phyloP scores from a whole-genome alignment of 2,797 vertebrate species.

The Danionella dracula region DNA sequence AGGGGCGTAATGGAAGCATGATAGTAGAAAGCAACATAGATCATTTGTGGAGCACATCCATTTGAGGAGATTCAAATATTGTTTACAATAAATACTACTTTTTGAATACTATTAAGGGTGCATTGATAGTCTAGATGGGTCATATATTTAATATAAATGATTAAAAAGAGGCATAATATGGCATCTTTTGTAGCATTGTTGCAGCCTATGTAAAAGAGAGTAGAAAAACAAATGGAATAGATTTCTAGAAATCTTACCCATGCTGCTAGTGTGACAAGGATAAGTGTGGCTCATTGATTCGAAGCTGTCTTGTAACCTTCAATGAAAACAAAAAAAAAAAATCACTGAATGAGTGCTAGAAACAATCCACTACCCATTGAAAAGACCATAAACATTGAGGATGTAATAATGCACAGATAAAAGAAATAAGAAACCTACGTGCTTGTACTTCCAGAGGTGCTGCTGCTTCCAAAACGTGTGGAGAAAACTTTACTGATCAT shows the following conservation, averaged over 20 bases:
- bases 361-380: not conserved
- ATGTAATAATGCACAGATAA: not conserved
- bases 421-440: slow-evolving; percentile 60
- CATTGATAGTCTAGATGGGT: too few relatives aligned
- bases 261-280: slow-evolving; percentile 65
- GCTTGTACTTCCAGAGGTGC: slow-evolving; percentile 76
- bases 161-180: too few relatives aligned
- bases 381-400: not conserved
- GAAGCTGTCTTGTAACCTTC: slow-evolving; percentile 81
- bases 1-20: too few relatives aligned
- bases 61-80: too few relatives aligned
- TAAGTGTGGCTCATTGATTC: slow-evolving; percentile 74
- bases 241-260: slow-evolving; percentile 65
- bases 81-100: too few relatives aligned
- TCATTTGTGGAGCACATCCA: too few relatives aligned
- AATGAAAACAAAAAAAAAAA: slow-evolving; percentile 16
- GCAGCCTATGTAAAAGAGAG: not conserved
- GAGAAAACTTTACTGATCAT: slow-evolving; percentile 89
- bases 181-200: too few relatives aligned
- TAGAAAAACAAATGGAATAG: too few relatives aligned
- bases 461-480: slow-evolving; percentile 77
- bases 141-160: too few relatives aligned
- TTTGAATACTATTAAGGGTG: too few relatives aligned
- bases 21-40: too few relatives aligned
- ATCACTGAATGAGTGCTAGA: not conserved